These are phyloP conservation scores for Propsilocerus akamusi DNA, from an alignment of 1,140 invertebrate genomes.

Conservation along the genomic window DNA sequence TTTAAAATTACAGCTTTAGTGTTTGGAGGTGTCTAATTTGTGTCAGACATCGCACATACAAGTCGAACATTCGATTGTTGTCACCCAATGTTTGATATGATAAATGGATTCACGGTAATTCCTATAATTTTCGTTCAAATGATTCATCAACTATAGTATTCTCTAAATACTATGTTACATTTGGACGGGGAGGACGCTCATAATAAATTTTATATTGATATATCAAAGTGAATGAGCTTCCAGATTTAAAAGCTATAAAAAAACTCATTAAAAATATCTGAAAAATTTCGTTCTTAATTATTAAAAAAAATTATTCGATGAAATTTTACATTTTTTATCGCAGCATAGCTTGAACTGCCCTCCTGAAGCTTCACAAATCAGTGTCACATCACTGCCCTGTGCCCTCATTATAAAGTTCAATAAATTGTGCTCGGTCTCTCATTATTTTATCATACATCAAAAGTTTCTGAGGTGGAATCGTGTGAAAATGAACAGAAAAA, in stretches of 20 bases:
- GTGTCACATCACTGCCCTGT: slow-evolving; percentile 54
- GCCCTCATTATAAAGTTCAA: slow-evolving; percentile 78
- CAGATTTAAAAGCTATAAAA: not conserved
- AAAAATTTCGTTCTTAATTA: not conserved
- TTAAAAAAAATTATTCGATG: slow-evolving; percentile 17
- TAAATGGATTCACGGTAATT: slow-evolving; percentile 54
- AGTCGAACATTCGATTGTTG: slow-evolving; percentile 60
- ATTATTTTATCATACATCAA: slow-evolving; percentile 69
- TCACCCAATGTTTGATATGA: slow-evolving; percentile 49
- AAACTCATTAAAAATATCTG: not conserved
- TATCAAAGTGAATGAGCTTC: not conserved
- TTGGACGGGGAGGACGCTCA: slow-evolving; percentile 54
- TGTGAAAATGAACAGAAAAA: slow-evolving; percentile 13
- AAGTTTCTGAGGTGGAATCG: slow-evolving; percentile 67
- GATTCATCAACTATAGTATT: slow-evolving; percentile 66
- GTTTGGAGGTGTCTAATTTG: slow-evolving; percentile 53
- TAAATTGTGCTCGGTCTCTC: slow-evolving; percentile 53
- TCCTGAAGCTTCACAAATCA: slow-evolving; percentile 73
- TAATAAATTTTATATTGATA: slow-evolving; percentile 10
- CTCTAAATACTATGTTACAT: slow-evolving; percentile 68
- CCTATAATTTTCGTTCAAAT: slow-evolving; percentile 45
- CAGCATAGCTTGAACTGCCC: slow-evolving; percentile 36
- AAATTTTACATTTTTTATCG: slow-evolving; percentile 8
- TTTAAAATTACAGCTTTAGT: slow-evolving; percentile 59
- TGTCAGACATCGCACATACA: slow-evolving; percentile 71